Conservation (phyloP, 2,113 vertebrate genomes). For the Ophiodon elongatus region DNA sequence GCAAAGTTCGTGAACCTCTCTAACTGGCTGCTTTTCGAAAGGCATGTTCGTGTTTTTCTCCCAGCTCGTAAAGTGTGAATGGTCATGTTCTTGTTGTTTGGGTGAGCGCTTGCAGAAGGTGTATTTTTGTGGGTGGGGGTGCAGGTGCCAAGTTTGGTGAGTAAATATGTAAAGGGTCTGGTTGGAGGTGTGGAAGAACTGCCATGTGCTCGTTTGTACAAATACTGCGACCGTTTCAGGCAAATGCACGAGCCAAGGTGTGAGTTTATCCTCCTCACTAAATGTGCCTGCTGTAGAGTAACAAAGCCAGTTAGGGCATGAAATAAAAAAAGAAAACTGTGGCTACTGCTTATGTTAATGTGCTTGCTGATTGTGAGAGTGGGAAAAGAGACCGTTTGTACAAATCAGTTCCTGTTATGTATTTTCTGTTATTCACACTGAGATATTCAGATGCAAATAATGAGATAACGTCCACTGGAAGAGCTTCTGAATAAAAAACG, state of each 20-base stretch:
- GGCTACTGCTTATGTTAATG: conserved; percentile 33
- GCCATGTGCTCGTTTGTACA: conserved; percentile 37
- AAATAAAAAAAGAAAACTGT: conserved; percentile 44
- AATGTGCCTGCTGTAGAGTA: conserved; percentile 23
- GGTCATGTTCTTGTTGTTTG: conserved; percentile 68
- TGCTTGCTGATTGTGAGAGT: conserved; percentile 29
- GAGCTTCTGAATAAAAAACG: conserved; percentile 1
- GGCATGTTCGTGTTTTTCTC: conserved; percentile 28
- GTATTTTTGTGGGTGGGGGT: conserved; percentile 66
- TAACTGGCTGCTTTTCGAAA: conserved; percentile 47
- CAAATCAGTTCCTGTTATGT: conserved; percentile 27
- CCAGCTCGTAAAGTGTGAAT: conserved; percentile 76
- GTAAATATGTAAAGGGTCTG: conserved; percentile 76
- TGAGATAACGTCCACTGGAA: neutral
- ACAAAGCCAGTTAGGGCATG: conserved; percentile 35
- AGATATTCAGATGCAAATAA: neutral
- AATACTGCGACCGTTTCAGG: conserved; percentile 39
- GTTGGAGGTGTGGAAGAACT: conserved; percentile 72
- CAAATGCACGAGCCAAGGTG: conserved; percentile 35
- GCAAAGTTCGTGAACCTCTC: conserved; percentile 68
- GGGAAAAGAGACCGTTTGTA: conserved; percentile 17
- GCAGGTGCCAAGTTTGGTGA: conserved; percentile 75
- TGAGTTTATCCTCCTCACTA: conserved; percentile 36
- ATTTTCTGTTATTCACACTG: neutral
- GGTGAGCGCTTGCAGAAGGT: conserved; percentile 53